phyloP scores from a whole-genome alignment of 2,113 vertebrate genomes.

The Seriola quinqueradiata region DNA sequence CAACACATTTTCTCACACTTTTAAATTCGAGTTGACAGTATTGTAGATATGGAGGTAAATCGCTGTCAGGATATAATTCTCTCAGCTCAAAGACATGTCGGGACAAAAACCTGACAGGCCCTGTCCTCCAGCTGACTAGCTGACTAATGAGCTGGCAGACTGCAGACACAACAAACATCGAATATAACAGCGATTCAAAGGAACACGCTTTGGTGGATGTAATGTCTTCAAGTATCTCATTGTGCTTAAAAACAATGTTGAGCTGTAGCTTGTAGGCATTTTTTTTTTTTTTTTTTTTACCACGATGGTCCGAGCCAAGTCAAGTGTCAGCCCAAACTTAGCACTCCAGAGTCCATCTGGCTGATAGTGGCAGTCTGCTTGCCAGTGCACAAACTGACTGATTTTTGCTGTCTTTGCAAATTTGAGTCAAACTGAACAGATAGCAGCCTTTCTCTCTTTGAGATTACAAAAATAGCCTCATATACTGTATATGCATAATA shows the following conservation, averaged over 20 bases:
- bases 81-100: slow-evolving; percentile 20
- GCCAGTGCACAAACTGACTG: slow-evolving; percentile 30
- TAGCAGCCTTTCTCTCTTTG: background rate
- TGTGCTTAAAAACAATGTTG: slow-evolving; percentile 33
- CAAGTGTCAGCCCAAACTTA: slow-evolving; percentile 34
- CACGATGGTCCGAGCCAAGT: slow-evolving; percentile 24
- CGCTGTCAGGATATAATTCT: slow-evolving; percentile 40
- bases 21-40: slow-evolving; percentile 24
- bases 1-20: slow-evolving; percentile 9
- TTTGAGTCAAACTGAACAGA: slow-evolving; percentile 5
- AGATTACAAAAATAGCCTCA: background rate
- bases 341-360: slow-evolving; percentile 43
- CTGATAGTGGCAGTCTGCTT: slow-evolving; percentile 1
- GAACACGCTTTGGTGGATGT: slow-evolving; percentile 26
- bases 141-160: slow-evolving; percentile 63
- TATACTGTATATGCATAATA: background rate
- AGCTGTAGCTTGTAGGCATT: slow-evolving; percentile 3
- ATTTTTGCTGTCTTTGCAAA: slow-evolving; percentile 27
- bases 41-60: slow-evolving; percentile 28
- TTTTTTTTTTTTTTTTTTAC: slow-evolving; percentile 7
- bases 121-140: slow-evolving; percentile 43
- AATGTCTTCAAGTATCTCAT: slow-evolving; percentile 14
- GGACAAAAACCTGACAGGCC: slow-evolving; percentile 39
- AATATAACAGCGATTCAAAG: slow-evolving; percentile 14
- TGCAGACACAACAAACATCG: slow-evolving; percentile 47